phyloP scores from a whole-genome alignment of 92 coral and sea anemone species.

The Palythoa grandiflora region DNA sequence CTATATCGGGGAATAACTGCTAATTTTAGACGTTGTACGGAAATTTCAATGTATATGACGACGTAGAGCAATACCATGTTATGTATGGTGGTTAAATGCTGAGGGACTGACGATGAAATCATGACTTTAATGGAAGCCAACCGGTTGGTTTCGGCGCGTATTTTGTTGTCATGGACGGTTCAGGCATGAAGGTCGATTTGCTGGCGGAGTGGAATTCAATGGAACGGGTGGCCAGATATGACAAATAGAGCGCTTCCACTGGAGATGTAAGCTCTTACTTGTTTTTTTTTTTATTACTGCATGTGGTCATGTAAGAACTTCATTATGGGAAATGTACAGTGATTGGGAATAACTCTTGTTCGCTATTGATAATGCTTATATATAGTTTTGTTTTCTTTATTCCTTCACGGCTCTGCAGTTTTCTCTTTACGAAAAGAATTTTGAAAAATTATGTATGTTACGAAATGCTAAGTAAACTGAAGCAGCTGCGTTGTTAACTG shows the following conservation, averaged over 20 bases:
- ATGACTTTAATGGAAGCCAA: conserved; percentile 27
- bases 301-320: background rate
- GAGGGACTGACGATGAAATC: conserved; percentile 34
- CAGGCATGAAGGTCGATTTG: conserved; percentile 67
- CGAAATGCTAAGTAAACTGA: background rate
- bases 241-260: conserved; percentile 91
- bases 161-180: conserved; percentile 94
- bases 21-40: conserved; percentile 32
- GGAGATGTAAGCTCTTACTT: conserved; percentile 78
- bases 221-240: conserved; percentile 77
- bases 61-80: conserved; percentile 33
- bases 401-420: background rate
- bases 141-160: conserved; percentile 64
- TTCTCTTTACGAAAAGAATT: background rate
- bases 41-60: conserved; percentile 28
- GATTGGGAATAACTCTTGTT: background rate
- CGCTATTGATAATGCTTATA: background rate
- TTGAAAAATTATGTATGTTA: background rate
- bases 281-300: background rate
- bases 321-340: background rate
- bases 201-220: conserved; percentile 77
- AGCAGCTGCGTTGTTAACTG: too few relatives aligned
- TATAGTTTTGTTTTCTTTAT: background rate
- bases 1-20: conserved; percentile 38
- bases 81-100: background rate